Percentiles rank a stretch among this genome's conserved stretches.
Evolutionary conservation across 2,113 vertebrate species (phyloP).

Genomic region (Fregetta grallaria): DNA sequence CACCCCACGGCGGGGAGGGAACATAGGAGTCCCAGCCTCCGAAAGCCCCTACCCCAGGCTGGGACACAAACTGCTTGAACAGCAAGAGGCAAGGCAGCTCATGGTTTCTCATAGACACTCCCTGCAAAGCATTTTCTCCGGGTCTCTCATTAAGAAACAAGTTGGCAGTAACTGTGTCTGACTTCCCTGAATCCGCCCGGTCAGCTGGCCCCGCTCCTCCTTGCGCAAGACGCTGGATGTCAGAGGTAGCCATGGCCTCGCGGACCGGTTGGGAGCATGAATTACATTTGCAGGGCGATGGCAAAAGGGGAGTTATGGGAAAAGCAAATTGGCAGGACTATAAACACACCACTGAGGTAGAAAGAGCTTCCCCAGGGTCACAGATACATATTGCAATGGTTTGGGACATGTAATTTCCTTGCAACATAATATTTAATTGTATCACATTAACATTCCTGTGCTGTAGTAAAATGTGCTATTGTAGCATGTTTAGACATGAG

Average conservation of each 20-base stretch:
- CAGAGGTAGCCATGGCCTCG: not conserved
- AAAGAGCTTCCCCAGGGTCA: not conserved
- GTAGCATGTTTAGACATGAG: conserved; percentile 35
- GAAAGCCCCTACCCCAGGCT: not conserved
- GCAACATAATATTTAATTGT: conserved; percentile 23
- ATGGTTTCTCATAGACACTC: not conserved
- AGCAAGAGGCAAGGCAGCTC: rapidly evolving
- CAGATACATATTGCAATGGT: not conserved
- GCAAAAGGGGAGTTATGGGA: not conserved
- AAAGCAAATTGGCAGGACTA: not conserved
- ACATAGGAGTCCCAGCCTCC: not conserved
- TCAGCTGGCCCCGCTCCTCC: not conserved
- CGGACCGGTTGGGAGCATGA: not conserved
- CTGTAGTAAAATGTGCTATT: conserved; percentile 17
- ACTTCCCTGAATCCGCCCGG: not conserved
- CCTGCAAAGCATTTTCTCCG: not conserved
- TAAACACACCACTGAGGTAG: not conserved
- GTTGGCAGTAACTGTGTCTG: rapidly evolving
- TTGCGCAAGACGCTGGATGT: not conserved
- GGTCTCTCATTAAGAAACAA: not conserved
- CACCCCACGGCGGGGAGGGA: rapidly evolving
- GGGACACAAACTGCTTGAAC: not conserved
- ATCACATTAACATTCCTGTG: conserved; percentile 31
- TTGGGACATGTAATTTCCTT: conserved; percentile 11
- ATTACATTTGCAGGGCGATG: not conserved